Evolutionary conservation across 2,888 invertebrate species (phyloP).

Genomic region (Gryllus longicercus): DNA sequence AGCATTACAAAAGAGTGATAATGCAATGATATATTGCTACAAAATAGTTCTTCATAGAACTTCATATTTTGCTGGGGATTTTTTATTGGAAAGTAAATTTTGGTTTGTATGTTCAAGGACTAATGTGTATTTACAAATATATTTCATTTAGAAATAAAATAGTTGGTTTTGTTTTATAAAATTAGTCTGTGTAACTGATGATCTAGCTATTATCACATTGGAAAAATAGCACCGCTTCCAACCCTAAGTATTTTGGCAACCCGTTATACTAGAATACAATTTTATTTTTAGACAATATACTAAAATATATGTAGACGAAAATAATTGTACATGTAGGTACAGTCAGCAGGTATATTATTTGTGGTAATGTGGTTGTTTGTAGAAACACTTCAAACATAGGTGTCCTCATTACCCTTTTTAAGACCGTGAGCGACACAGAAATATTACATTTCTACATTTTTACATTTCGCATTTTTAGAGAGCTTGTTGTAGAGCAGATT

Average conservation of each 20-base stretch:
- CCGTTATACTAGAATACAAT: neutral
- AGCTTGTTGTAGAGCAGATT: too few species aligned
- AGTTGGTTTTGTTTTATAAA: neutral
- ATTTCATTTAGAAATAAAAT: slow-evolving; percentile 9
- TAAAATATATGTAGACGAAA: slow-evolving; percentile 17
- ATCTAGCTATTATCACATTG: slow-evolving; percentile 3
- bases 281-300: neutral
- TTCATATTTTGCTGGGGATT: neutral
- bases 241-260: slow-evolving; percentile 3
- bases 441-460: too few species aligned
- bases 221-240: slow-evolving; percentile 1
- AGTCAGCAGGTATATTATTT: neutral
- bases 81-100: neutral
- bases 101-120: neutral
- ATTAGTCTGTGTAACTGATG: neutral
- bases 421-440: too few species aligned
- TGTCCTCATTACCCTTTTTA: too few species aligned
- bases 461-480: too few species aligned
- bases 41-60: slow-evolving; percentile 17
- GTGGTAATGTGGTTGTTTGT: neutral
- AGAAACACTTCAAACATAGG: neutral
- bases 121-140: slow-evolving; percentile 17
- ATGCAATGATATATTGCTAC: neutral
- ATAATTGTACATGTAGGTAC: slow-evolving; percentile 10
- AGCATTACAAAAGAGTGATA: neutral